Conservation (phyloP, 1,140 invertebrate species). For the Drosophila melanogaster region Release_6_plus_ISO1_MT NT_033777.3:19371001-19371500, state of each 20-base stretch:
- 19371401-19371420: slow-evolving; percentile 45
- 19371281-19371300: slow-evolving; percentile 68
- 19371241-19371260: slow-evolving; percentile 85
- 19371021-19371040: slow-evolving; percentile 36
- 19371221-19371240: slow-evolving; percentile 87
- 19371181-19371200: slow-evolving; percentile 84
- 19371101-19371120: slow-evolving; percentile 27
- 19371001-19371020: slow-evolving; percentile 64
- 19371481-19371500: slow-evolving; percentile 16
- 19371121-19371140: slow-evolving; percentile 10
- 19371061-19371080: slow-evolving; percentile 47
- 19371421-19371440: slow-evolving; percentile 68
- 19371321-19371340: slow-evolving; percentile 75
- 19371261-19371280: slow-evolving; percentile 67
- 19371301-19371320: slow-evolving; percentile 59
- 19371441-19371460: slow-evolving; percentile 45
- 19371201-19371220: slow-evolving; percentile 89
- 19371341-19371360: slow-evolving; percentile 44
- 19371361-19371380: slow-evolving; percentile 57
- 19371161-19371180: slow-evolving; percentile 67
- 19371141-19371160: slow-evolving; percentile 57
- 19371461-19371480: slow-evolving; percentile 6
- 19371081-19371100: slow-evolving; percentile 22
- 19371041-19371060: slow-evolving; percentile 65
- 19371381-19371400: slow-evolving; percentile 39